phyloP scores from a whole-genome alignment of 2,888 invertebrate species.

The Brachycybe producta region DNA sequence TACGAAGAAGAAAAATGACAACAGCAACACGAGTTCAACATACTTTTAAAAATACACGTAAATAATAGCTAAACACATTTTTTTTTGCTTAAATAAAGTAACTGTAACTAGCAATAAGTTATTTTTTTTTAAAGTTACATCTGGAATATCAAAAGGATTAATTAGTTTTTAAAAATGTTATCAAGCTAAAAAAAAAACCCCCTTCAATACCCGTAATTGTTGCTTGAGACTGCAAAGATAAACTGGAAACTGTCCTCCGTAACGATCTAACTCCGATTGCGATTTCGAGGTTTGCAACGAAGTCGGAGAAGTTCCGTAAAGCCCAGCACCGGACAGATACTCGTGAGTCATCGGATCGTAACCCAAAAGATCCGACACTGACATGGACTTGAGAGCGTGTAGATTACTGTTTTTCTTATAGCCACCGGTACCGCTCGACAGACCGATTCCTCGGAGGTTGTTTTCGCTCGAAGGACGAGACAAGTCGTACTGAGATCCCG shows the following conservation, averaged over 20 bases:
- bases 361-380: slow-evolving; percentile 4
- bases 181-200: too few relatives aligned
- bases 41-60: too few relatives aligned
- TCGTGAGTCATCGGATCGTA: slow-evolving; percentile 3
- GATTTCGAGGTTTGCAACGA: not conserved
- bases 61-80: too few relatives aligned
- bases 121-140: too few relatives aligned
- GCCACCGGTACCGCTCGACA: not conserved
- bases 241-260: slow-evolving; percentile 23
- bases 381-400: slow-evolving; percentile 8
- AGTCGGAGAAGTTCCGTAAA: not conserved
- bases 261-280: slow-evolving; percentile 10
- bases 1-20: too few relatives aligned
- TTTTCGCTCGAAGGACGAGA: slow-evolving; percentile 36
- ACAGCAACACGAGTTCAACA: too few relatives aligned
- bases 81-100: not conserved
- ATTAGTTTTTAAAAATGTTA: not conserved
- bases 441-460: slow-evolving; percentile 27
- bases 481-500: slow-evolving; percentile 28
- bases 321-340: not conserved
- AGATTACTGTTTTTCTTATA: too few relatives aligned
- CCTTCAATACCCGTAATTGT: slow-evolving; percentile 28
- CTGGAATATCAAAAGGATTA: not conserved
- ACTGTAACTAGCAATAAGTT: not conserved
- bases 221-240: slow-evolving; percentile 28